Percentiles rank a stretch among this genome's conserved stretches.
phyloP scores from a whole-genome alignment of 2,888 invertebrate genomes.

The Biston stratarius region DNA sequence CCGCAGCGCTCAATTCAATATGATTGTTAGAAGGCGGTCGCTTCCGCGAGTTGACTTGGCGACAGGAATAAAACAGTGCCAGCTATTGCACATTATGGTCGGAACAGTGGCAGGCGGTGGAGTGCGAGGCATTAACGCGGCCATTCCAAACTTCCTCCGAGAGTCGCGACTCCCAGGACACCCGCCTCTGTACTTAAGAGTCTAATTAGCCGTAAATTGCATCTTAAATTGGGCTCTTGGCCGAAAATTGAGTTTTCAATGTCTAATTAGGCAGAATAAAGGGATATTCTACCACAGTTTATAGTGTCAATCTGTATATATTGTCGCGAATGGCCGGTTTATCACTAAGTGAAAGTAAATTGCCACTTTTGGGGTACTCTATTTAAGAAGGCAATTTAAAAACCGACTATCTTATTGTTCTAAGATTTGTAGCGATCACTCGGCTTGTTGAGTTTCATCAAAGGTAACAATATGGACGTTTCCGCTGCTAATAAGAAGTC shows the following conservation, averaged over 20 bases:
- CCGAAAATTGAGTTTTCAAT: slow-evolving; percentile 80
- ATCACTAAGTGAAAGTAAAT: slow-evolving; percentile 34
- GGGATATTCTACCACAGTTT: slow-evolving; percentile 71
- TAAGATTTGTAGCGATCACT: slow-evolving; percentile 21
- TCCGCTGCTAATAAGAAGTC: slow-evolving; percentile 43
- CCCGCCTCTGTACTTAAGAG: slow-evolving; percentile 75
- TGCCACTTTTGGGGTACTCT: slow-evolving; percentile 15
- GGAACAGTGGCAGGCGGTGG: slow-evolving; percentile 38
- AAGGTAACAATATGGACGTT: slow-evolving; percentile 40
- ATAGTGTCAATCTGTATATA: slow-evolving; percentile 66
- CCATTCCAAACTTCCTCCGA: slow-evolving; percentile 69
- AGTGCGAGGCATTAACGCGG: slow-evolving; percentile 61
- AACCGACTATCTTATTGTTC: slow-evolving; percentile 26
- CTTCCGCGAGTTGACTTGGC: slow-evolving; percentile 44
- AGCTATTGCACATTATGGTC: slow-evolving; percentile 64
- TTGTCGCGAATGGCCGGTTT: slow-evolving; percentile 52
- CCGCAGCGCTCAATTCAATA: slow-evolving; percentile 23
- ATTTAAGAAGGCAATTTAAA: slow-evolving; percentile 1
- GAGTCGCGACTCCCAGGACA: slow-evolving; percentile 53
- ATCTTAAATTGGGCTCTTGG: slow-evolving; percentile 77
- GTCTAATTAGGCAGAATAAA: slow-evolving; percentile 79
- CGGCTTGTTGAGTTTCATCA: slow-evolving; percentile 42
- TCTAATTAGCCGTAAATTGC: slow-evolving; percentile 83
- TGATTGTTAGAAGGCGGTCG: slow-evolving; percentile 20
- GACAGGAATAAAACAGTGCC: slow-evolving; percentile 59